Percentiles rank a stretch among this genome's conserved stretches.
phyloP scores from a whole-genome alignment of 1,140 invertebrate genomes.

The Camponotus vicinus region DNA sequence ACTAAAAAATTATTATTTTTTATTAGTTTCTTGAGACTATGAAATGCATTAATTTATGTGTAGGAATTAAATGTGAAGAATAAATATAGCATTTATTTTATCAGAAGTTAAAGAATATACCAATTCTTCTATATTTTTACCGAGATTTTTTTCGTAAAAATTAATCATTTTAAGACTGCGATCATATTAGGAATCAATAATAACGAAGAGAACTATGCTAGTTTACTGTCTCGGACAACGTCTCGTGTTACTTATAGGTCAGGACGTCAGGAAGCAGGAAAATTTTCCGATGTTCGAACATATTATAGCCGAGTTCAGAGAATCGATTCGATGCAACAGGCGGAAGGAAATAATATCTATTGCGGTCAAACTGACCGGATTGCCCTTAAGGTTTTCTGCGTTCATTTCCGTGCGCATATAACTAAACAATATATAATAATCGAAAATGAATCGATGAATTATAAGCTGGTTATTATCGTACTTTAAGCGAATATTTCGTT shows the following conservation, averaged over 20 bases:
- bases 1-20: background rate
- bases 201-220: background rate
- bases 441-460: background rate
- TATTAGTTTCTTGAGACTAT: background rate
- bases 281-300: conserved; percentile 46
- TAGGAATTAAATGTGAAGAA: background rate
- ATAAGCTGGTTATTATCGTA: background rate
- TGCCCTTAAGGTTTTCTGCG: conserved; percentile 7
- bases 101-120: too few relatives aligned
- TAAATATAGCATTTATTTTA: background rate
- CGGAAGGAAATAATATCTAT: conserved; percentile 73
- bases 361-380: conserved; percentile 42
- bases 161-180: conserved; percentile 6
- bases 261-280: conserved; percentile 44
- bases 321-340: conserved; percentile 73
- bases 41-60: background rate
- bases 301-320: conserved; percentile 34
- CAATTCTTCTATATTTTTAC: conserved; percentile 8
- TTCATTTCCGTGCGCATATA: conserved; percentile 33
- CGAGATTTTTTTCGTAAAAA: conserved; percentile 4
- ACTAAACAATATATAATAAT: conserved; percentile 20
- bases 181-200: background rate
- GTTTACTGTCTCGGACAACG: conserved; percentile 17
- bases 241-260: conserved; percentile 53
- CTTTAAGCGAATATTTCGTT: background rate